Conservation (phyloP, 2,797 vertebrate species). For the Arnoldichthys spilopterus region DNA sequence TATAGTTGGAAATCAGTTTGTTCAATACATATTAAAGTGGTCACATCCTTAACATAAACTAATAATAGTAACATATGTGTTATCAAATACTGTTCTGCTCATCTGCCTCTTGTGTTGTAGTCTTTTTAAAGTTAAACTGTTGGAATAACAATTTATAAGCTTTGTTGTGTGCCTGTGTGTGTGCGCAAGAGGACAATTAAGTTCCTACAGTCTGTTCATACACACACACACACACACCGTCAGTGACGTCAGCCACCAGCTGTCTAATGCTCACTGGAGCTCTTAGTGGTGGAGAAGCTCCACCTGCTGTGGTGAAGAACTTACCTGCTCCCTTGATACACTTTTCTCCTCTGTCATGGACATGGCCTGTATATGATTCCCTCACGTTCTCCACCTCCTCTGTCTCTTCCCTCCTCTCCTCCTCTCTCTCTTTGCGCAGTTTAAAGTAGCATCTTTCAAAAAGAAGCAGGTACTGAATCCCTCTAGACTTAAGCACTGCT, state of each 20-base stretch:
- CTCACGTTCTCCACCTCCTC: slow-evolving; percentile 47
- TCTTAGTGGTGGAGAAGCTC: slow-evolving; percentile 51
- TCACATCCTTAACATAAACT: background rate
- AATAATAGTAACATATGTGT: background rate
- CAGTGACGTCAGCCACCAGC: slow-evolving; percentile 55
- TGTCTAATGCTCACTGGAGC: slow-evolving; percentile 58
- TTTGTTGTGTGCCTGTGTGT: slow-evolving; percentile 10
- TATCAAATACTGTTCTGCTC: background rate
- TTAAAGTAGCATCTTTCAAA: slow-evolving; percentile 87
- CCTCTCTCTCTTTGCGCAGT: slow-evolving; percentile 71
- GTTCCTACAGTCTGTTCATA: slow-evolving; percentile 37
- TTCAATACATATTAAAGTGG: no score
- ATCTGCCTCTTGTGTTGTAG: background rate
- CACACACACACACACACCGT: slow-evolving; percentile 28
- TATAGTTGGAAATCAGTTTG: no score
- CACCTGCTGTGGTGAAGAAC: slow-evolving; percentile 49
- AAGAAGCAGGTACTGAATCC: slow-evolving; percentile 88
- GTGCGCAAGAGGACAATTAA: slow-evolving; percentile 5
- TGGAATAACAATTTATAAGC: background rate
- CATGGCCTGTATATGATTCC: slow-evolving; percentile 52
- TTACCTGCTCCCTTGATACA: slow-evolving; percentile 48
- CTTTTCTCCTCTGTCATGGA: slow-evolving; percentile 39
- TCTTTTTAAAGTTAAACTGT: background rate
- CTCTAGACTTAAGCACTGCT: slow-evolving; percentile 48
- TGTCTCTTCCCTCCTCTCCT: slow-evolving; percentile 50